A percentile compares a stretch with the other conserved stretches of the same genome.
phyloP scores from a whole-genome alignment of 2,113 vertebrate species.

The Odocoileus hemionus region DNA sequence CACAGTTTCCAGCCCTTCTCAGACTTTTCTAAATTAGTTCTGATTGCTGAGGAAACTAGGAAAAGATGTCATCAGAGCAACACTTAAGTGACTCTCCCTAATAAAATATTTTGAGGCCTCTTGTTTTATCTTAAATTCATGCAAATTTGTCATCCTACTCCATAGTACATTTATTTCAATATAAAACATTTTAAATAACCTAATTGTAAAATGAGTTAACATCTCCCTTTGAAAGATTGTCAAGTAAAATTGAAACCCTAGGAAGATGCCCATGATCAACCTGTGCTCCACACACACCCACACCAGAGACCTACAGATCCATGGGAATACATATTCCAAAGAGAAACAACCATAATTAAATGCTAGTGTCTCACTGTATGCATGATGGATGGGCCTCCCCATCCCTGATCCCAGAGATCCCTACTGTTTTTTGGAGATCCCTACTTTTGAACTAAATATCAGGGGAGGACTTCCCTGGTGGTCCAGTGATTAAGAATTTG shows the following conservation, averaged over 20 bases:
- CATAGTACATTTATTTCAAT: background rate
- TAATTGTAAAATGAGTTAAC: background rate
- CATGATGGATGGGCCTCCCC: accelerated
- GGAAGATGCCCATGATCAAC: background rate
- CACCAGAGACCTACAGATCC: background rate
- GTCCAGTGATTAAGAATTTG: background rate
- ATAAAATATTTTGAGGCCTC: background rate
- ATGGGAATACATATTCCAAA: background rate
- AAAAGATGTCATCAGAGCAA: background rate
- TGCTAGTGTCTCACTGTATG: background rate
- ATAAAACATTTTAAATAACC: background rate
- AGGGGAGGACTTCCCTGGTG: background rate
- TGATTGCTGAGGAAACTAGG: background rate
- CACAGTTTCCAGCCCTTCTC: background rate
- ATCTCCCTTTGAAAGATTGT: background rate
- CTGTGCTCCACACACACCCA: too few relatives aligned
- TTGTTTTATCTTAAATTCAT: background rate
- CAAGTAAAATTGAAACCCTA: background rate
- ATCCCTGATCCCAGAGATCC: background rate
- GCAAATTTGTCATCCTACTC: background rate
- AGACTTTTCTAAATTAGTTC: background rate
- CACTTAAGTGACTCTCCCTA: background rate
- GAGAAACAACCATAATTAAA: background rate
- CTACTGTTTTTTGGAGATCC: too few relatives aligned
- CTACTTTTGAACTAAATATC: background rate